phyloP scores from a whole-genome alignment of 2,888 invertebrate genomes.

The Myopa tessellatipennis region DNA sequence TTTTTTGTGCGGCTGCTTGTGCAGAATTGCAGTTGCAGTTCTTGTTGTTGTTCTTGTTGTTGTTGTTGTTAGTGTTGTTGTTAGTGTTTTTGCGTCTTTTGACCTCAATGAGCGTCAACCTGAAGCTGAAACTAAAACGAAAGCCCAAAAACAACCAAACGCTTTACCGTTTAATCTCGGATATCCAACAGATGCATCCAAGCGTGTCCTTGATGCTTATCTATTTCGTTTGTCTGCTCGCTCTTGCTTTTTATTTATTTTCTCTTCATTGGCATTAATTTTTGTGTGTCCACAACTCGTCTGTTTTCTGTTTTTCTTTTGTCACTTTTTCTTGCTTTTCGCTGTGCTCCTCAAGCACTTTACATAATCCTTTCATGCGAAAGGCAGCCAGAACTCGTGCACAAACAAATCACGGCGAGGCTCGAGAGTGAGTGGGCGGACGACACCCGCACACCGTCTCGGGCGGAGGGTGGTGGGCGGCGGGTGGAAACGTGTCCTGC shows the following conservation, averaged over 20 bases:
- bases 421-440: background rate
- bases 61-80: background rate
- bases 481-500: background rate
- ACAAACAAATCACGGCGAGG: background rate
- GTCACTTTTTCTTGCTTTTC: too few species aligned
- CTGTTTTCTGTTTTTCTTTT: too few species aligned
- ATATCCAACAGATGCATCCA: too few species aligned
- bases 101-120: background rate
- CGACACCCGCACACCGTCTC: background rate
- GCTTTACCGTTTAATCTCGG: background rate
- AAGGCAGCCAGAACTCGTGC: conserved; percentile 6
- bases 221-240: too few species aligned
- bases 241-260: too few species aligned
- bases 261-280: too few species aligned
- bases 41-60: background rate
- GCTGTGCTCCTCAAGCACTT: background rate
- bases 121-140: too few species aligned
- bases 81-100: background rate
- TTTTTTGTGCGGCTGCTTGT: conserved; percentile 12
- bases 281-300: too few species aligned
- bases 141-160: background rate
- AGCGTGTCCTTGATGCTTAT: too few species aligned
- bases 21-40: background rate
- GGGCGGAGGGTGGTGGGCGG: background rate
- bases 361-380: conserved; percentile 33